Conservation (phyloP, 1,140 invertebrate species). For the Pachyrhynchus sulphureomaculatus region DNA sequence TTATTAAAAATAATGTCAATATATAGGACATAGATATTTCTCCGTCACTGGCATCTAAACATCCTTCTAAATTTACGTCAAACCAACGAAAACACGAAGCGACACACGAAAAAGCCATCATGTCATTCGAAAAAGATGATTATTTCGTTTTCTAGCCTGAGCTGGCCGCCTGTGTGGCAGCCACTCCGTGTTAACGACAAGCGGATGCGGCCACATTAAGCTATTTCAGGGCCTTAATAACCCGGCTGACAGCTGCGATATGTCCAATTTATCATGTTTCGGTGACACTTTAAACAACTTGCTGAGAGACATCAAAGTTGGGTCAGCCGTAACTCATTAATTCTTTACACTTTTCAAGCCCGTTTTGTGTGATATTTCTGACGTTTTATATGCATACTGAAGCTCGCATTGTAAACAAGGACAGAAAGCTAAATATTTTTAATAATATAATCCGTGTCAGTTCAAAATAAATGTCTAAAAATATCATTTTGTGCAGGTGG, state of each 20-base stretch:
- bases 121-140: neutral
- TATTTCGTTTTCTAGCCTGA: constrained; percentile 17
- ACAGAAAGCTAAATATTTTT: too few relatives aligned
- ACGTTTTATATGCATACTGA: too few relatives aligned
- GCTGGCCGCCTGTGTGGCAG: constrained; percentile 1
- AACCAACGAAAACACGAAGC: neutral
- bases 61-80: neutral
- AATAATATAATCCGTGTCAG: too few relatives aligned
- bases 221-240: constrained; percentile 39
- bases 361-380: neutral
- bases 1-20: too few relatives aligned
- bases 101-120: constrained; percentile 15
- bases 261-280: constrained; percentile 45
- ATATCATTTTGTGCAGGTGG: too few relatives aligned
- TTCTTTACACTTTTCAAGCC: constrained; percentile 14
- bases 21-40: too few relatives aligned
- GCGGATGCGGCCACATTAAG: constrained; percentile 31
- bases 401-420: too few relatives aligned
- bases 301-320: constrained; percentile 36
- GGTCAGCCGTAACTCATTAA: constrained; percentile 6
- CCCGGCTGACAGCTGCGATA: constrained; percentile 44
- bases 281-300: constrained; percentile 40
- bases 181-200: constrained; percentile 16
- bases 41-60: neutral
- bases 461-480: too few relatives aligned